A percentile compares a stretch with the other conserved stretches of the same genome.
Evolutionary conservation across 1,140 invertebrate species (phyloP).

Genomic region (Drosophila pruinosa): DNA sequence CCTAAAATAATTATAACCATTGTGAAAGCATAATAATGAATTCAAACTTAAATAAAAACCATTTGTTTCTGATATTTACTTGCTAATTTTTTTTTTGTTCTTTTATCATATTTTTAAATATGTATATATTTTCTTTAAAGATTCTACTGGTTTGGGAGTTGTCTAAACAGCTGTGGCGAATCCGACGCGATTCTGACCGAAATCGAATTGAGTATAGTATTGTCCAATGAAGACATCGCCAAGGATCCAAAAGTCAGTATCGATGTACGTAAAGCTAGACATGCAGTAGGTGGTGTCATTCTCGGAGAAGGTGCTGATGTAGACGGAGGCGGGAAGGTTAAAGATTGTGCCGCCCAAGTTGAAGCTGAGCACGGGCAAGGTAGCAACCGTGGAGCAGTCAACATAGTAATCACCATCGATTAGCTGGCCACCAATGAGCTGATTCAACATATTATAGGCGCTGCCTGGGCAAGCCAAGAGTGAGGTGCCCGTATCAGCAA

Average conservation of each 20-base stretch:
- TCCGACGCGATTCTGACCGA: constrained; percentile 87
- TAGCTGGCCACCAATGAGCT: constrained; percentile 42
- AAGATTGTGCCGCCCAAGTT: constrained; percentile 59
- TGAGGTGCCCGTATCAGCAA: constrained; percentile 91
- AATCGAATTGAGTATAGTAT: constrained; percentile 89
- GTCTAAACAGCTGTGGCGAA: constrained; percentile 80
- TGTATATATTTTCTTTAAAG: no score
- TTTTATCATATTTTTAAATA: no score
- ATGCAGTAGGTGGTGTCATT: constrained; percentile 88
- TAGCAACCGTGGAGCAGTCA: constrained; percentile 41
- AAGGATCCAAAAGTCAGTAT: constrained; percentile 84
- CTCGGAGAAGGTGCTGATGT: constrained; percentile 85
- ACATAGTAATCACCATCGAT: constrained; percentile 52
- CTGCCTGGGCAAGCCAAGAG: constrained; percentile 87
- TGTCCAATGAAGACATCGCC: constrained; percentile 88
- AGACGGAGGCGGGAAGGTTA: constrained; percentile 45
- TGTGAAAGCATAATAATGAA: no score
- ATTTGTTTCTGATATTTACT: no score
- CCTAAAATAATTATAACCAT: no score
- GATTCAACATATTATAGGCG: constrained; percentile 40
- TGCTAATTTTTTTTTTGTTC: no score
- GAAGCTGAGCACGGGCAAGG: constrained; percentile 53
- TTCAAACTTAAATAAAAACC: no score
- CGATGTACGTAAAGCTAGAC: constrained; percentile 91
- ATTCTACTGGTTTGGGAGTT: no score